Evolutionary conservation across 1,140 invertebrate species (phyloP).

Genomic region (Drosophila virilis): DNA sequence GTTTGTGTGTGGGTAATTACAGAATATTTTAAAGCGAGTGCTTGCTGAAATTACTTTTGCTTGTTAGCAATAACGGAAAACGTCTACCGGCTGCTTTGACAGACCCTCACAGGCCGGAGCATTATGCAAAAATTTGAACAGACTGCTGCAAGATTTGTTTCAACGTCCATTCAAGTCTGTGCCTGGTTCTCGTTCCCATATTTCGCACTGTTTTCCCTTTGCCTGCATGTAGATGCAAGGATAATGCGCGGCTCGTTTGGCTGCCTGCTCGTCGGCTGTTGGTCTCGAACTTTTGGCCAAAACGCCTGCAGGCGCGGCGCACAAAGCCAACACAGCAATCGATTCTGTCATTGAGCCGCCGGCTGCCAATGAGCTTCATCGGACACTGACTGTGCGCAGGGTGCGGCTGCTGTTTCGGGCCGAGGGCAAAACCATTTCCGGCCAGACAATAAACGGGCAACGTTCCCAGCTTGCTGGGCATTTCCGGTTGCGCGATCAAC

Average conservation of each 20-base stretch:
- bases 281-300: conserved; percentile 29
- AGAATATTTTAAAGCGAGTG: conserved; percentile 19
- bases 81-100: not conserved
- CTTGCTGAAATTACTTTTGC: conserved; percentile 31
- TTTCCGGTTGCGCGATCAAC: conserved; percentile 54
- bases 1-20: conserved; percentile 41
- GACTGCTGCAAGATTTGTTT: conserved; percentile 40
- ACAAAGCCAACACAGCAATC: conserved; percentile 56
- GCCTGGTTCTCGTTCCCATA: not conserved
- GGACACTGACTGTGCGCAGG: conserved; percentile 26
- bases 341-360: conserved; percentile 53
- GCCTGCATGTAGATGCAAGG: conserved; percentile 38
- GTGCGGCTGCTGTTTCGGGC: conserved; percentile 41
- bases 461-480: conserved; percentile 54
- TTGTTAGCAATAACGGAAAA: conserved; percentile 13
- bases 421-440: conserved; percentile 75
- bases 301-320: conserved; percentile 18
- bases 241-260: conserved; percentile 41
- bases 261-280: conserved; percentile 23
- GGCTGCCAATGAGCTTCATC: conserved; percentile 46
- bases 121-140: conserved; percentile 27
- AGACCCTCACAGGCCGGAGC: not conserved
- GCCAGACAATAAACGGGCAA: conserved; percentile 74
- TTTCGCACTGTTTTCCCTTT: not conserved
- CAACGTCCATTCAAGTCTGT: conserved; percentile 7